Base-by-base conservation (phyloP, 2,888 invertebrate genomes). In the Calephelis perditalis region DNA sequence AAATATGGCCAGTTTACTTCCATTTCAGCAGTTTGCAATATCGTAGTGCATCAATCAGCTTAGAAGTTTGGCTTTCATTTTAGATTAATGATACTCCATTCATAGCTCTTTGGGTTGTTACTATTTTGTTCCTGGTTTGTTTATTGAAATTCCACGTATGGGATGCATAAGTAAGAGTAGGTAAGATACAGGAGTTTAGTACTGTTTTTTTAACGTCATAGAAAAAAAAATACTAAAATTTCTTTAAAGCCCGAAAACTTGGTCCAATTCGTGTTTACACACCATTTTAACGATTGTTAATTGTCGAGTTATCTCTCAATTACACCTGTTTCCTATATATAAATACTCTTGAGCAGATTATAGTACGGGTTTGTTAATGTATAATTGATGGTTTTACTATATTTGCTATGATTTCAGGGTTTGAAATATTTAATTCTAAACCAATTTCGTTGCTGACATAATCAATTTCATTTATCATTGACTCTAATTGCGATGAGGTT, bases 71-170 rank as follows among this genome's bases (percentile, higher is more conserved):
- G 26, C 26, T 26, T 26, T 26, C 3, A 26, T 26, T 26, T 26
- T 26, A 26, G 26, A 26, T 26, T 1, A 3, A 26, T 3, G 26
- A 26, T 26, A 26, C 26, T 26, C 15, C 15, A 15, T 58, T 47
- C 47, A 58, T 58, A n/a, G 58, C 52, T 37, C 59, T 52, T 65
- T 61, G 52, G 44, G 54, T 57, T 63, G 60, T 61, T 62, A 45
- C 52, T 56, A 58, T 61, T 44, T 56, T 60, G 56, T 46, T 15
- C 5, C 15, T 37, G 11, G 40, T 59, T 9, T 12, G 5, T 54
- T 54, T 57, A 49, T 46, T 44, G 52, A 56, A 61, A 15, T 49
- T 46, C 43, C 5, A 55, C 40, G 36, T 57, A 54, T 59, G 56
- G 7, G 37, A 15, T 8, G 36, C 45, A 46, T 58, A 47, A 36